Conservation (phyloP, 2,888 invertebrate genomes). For the Odontocerum albicorne region DNA sequence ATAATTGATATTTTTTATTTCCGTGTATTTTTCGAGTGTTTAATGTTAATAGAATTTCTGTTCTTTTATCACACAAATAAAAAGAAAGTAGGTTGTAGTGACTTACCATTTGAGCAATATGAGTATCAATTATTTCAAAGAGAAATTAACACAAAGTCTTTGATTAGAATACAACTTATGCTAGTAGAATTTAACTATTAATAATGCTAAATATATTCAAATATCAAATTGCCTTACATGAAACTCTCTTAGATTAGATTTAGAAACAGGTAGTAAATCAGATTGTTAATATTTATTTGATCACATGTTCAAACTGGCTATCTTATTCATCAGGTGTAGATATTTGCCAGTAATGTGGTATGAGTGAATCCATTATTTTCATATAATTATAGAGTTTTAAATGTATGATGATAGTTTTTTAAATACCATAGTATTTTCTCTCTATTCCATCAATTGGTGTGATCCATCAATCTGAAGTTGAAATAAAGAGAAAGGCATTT, state of each 20-base stretch:
- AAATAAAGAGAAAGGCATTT: too few relatives aligned
- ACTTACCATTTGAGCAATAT: conserved; percentile 24
- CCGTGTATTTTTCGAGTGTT: conserved; percentile 11
- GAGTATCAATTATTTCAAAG: conserved; percentile 27
- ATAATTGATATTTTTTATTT: conserved; percentile 20
- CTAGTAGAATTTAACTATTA: conserved; percentile 23
- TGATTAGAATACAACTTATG: conserved; percentile 11
- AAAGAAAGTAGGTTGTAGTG: conserved; percentile 10
- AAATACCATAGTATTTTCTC: too few relatives aligned
- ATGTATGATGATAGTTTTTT: conserved; percentile 12
- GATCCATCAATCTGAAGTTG: too few relatives aligned
- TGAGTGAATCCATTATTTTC: conserved; percentile 29
- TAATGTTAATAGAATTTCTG: conserved; percentile 5
- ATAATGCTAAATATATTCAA: conserved; percentile 31
- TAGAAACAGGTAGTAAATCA: conserved; percentile 21
- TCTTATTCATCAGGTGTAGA: conserved; percentile 24
- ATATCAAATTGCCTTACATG: conserved; percentile 35
- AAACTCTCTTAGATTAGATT: conserved; percentile 26
- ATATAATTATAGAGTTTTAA: conserved; percentile 24
- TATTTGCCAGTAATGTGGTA: conserved; percentile 20
- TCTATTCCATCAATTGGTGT: too few relatives aligned
- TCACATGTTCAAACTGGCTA: conserved; percentile 23
- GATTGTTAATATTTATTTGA: conserved; percentile 18
- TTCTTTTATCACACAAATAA: neutral
- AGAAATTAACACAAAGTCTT: neutral